Evolutionary conservation across 1,140 invertebrate genomes (phyloP).

Genomic region (Conus ventricosus): DNA sequence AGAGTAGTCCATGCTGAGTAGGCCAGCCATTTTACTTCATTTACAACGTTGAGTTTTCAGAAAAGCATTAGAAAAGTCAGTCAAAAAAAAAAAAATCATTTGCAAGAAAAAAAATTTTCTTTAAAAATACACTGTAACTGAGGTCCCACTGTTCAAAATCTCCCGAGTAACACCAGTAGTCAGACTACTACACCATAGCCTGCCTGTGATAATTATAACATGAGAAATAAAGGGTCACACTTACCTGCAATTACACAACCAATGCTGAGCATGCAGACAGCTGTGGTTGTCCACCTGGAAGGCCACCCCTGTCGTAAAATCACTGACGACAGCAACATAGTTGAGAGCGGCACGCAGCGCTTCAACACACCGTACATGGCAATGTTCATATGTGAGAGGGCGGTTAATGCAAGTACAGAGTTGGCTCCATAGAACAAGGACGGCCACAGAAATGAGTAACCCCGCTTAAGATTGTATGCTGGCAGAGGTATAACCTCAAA

Average conservation of each 20-base stretch:
- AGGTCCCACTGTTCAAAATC: too few species aligned
- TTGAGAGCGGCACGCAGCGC: slow-evolving; percentile 76
- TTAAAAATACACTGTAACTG: too few species aligned
- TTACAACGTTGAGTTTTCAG: too few species aligned
- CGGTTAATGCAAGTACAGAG: slow-evolving; percentile 74
- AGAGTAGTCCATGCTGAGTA: too few species aligned
- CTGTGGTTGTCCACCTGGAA: slow-evolving; percentile 65
- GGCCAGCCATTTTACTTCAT: too few species aligned
- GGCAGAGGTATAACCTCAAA: slow-evolving; percentile 67
- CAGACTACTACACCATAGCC: too few species aligned
- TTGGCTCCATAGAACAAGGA: slow-evolving; percentile 76
- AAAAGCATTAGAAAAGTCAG: too few species aligned
- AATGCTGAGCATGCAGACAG: slow-evolving; percentile 72
- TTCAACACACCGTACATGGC: slow-evolving; percentile 79
- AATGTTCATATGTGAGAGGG: slow-evolving; percentile 77
- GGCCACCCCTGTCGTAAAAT: slow-evolving; percentile 74
- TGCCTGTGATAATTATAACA: too few species aligned
- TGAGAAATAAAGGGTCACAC: not conserved
- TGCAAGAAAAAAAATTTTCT: too few species aligned
- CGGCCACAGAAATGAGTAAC: slow-evolving; percentile 72
- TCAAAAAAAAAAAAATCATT: too few species aligned
- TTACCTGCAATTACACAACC: slow-evolving; percentile 77
- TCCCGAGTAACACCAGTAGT: too few species aligned
- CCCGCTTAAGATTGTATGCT: slow-evolving; percentile 68
- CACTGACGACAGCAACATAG: slow-evolving; percentile 73